Evolutionary conservation across 2,113 vertebrate genomes (phyloP), one percentile per base, ranked within the genome.

Genomic region (Mellivora capensis): DNA sequence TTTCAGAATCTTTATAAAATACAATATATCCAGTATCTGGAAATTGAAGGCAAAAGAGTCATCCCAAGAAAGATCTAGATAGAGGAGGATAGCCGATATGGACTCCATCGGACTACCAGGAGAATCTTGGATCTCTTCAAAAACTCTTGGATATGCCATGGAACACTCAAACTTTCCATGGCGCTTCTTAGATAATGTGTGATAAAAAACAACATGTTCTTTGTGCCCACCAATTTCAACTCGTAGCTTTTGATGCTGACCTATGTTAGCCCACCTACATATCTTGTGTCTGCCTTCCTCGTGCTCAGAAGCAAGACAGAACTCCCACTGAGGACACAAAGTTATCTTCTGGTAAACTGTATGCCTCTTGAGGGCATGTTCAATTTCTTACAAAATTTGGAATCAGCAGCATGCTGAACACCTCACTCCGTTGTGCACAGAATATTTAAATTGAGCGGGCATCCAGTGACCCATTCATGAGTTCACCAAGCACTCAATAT

Each of bases 401-500:
- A 54, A 44, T 23, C 8, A 57, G 13, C 7, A 9, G 34, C 5
- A 17, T 42, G 11, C 12, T 7, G 11, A 8, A 57, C 29, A 59
- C 0, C 31, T 47, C 23, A 39, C 44, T 67, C 7, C 4, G 1
- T 12, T 18, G 18, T 12, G 12, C 31, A 9, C 0, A 6, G 10
- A 31, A 10, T 52, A 39, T n/a, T 39, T 62, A 67, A 14, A 72
- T 29, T 49, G 4, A 49, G 21, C 37, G 20, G 42, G 9, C 34
- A 49, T 49, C 47, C 17, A 3, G 34, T 20, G 9, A 29, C 49
- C 13, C 2, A 14, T 21, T 49, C 49, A 77, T n/a, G 25, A 42
- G 31, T 61, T 61, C n/a, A 62, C 11, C 13, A n/a, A 18, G 3
- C 23, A 9, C 14, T 49, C 42, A 64, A 29, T 47, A 31, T 29